Base-by-base conservation (phyloP, 2,888 invertebrate genomes). In the Tromatobia lineatoria region DNA sequence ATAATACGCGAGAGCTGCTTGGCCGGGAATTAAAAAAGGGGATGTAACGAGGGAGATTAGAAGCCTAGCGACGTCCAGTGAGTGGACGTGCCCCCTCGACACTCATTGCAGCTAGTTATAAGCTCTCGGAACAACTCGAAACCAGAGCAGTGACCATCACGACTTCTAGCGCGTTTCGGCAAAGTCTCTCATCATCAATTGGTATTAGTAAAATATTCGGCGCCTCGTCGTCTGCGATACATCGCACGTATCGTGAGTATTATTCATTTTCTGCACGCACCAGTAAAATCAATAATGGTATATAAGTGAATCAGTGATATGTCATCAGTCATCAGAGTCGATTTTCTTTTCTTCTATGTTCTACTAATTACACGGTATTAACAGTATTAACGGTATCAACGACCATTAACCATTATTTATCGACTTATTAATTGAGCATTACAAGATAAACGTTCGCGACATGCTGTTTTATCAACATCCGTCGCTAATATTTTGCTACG, bases 11-110 rank as follows among this genome's bases (percentile, higher is more conserved):
- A 10, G 54, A 61, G 57, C 34, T 15, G 59, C 61, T 13, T 42
- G 42, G 57, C 59, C 66, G 45, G 69, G 61, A 77, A 69, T 18
- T 38, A 20, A 78, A 75, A 73, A 71, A 52, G 61, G 61, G 81
- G 71, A 66, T 73, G 71, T 25, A 23, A 59, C 11, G 74, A 75
- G 67, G 18, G 42, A 85, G 82, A 85, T 85, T 79, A 82, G 82
- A 85, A 85, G 76, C 75, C 84, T 66, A 64, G 69, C 45, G 38
- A 70, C 69, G 61, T 45, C 15, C 23, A 38, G 10, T 50, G 50
- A 75, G 50, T 25, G 75, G 18, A 59, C 45, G 50, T 71, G 74
- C 50, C 78, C 78, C 70, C 81, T 13, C 42, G 34, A 52, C 34
- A 29, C 67, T n/a, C 50, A 59, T 52, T 54, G 25, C 70, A 20